phyloP scores from a whole-genome alignment of 2,888 invertebrate species.

The Caenorhabditis sp. region DNA sequence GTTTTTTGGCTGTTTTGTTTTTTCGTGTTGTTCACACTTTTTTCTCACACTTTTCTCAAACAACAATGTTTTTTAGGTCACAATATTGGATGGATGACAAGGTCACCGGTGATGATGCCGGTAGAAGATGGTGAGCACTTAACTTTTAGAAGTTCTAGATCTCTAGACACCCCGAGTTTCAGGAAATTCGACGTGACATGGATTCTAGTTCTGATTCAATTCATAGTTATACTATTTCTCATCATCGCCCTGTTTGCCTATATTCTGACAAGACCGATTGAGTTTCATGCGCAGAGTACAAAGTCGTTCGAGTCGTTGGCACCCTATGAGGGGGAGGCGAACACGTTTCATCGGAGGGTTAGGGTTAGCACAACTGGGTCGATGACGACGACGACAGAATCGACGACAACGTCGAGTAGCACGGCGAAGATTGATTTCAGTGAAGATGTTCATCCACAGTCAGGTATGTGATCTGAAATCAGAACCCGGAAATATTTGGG shows the following conservation, averaged over 20 bases:
- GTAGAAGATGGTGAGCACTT: not conserved
- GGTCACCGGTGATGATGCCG: not conserved
- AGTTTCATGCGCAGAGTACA: not conserved
- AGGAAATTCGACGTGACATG: constrained; percentile 31
- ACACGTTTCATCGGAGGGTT: not conserved
- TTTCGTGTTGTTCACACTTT: not conserved
- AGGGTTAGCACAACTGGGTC: not conserved
- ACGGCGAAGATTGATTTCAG: not conserved
- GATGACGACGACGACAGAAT: not conserved
- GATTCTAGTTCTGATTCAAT: constrained; percentile 34
- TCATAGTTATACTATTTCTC: constrained; percentile 28
- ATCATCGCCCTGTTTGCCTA: constrained; percentile 25
- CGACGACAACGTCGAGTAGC: not conserved
- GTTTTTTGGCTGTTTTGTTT: not conserved
- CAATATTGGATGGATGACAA: not conserved
- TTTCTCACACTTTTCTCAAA: not conserved
- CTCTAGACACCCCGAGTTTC: no score
- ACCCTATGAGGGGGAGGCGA: not conserved
- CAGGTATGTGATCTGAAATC: no score
- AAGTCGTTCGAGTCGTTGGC: not conserved
- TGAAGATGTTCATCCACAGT: not conserved
- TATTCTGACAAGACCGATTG: constrained; percentile 19
- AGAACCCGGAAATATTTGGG: no score
- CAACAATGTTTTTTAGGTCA: not conserved
- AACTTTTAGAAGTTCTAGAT: no score